Base-by-base conservation (phyloP, 1,140 invertebrate species). In the Ceratoteleas bidentatus region DNA sequence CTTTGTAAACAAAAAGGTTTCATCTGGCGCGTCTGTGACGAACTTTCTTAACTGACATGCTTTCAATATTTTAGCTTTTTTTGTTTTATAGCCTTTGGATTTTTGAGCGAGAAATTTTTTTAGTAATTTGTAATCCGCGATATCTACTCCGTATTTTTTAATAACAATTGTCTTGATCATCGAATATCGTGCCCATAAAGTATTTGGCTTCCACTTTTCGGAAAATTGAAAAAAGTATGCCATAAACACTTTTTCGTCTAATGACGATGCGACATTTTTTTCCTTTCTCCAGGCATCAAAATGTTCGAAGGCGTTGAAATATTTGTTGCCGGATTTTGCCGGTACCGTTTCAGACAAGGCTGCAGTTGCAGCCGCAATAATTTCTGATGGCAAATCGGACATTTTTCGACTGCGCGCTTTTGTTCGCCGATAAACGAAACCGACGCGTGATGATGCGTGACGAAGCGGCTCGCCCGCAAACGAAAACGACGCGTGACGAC, bases 111-210 rank as follows among this genome's bases (percentile, higher is more conserved):
- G 34, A 34, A 33, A 54, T 34, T 9, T 3, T 33, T 6, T 34
- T 7, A 54, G 13, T 9, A 2, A 3, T 10, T 33, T 54, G 13
- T 33, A 54, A 3, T 34, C 13, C 1, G 2, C 10, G 13, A 54
- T 54, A 15, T 54, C 53, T 10, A 54, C 9, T 7, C 34, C 15
- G 13, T 33, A 33, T 3, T 54, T 34, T 33, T 11, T 54, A 9
- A 34, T 54, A 10, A 54, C 6, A 2, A 54, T 54, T 8, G 24
- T 34, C 13, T 34, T 54, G 9, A 54, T n/a, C 53, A 54, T 54
- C 6, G 53, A 54, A 13, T 54, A 54, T 3, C 53, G 24, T 6
- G 53, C 6, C 53, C 53, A 54, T 33, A 54, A 54, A 6, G 49
- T 52, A 6, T 4, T 15, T 16, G 49, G 49, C 15, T 52, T 52